Base-by-base conservation (phyloP, 2,797 vertebrate genomes). In the Heliangelus exortis region DNA sequence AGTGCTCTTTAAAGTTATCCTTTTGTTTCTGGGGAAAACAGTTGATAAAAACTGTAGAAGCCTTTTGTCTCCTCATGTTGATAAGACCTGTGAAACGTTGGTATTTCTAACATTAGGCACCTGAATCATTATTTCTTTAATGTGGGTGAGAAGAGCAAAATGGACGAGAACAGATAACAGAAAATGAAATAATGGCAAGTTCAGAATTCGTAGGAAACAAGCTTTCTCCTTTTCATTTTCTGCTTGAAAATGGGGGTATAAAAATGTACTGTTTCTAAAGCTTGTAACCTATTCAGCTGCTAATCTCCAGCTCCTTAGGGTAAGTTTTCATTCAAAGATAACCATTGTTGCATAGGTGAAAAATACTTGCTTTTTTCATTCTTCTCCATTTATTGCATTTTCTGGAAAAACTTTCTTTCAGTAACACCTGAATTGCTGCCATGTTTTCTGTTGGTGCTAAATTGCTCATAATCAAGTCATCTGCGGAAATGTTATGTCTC, bases 391-490 rank as follows among this genome's bases (percentile, higher is more conserved):
- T 92, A 75, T 84, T 79, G 50, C 81, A 89, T 97, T 95, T 94
- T 93, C 76, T 51, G 88, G 94, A 95, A 97, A 95, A 96, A 75
- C 7, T 55, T 80, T 90, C 45, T 87, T 87, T 94, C 43, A 81
- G 54, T 76, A 76, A 69, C 16, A 54, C 61, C 74, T 86, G 48
- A 95, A 94, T 93, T 95, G 48, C 59, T 95, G 87, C 94, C 92
- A 93, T 97, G 97, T 97, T 94, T 97, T 98, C 95, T 95, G 57
- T 94, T 98, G 95, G 96, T 97, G 96, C 92, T 97, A 98, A 98
- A 98, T 98, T 98, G 97, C 96, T 97, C 95, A 97, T 98, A 98
- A 98, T 98, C 98, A 98, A 98, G 84, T 98, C 96, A 98, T 98
- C 94, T 90, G 87, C 55, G 28, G 93, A 98, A 98, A 98, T 98